These are phyloP conservation scores for Lissonota sp. DNA, from an alignment of 2,888 invertebrate genomes.

Conservation along the genomic window DNA sequence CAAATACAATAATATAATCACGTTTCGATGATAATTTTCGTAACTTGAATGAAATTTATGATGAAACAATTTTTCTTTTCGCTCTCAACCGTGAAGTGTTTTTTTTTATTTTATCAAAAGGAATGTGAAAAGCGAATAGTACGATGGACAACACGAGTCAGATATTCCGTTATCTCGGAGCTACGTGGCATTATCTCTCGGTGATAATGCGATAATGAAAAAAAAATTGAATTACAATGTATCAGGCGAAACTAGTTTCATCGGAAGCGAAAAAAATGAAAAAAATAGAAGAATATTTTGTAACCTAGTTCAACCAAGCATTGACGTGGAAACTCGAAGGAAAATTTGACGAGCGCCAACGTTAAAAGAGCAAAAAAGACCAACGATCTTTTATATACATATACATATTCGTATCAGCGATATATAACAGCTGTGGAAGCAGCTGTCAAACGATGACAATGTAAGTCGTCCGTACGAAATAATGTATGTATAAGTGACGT, in stretches of 20 bases:
- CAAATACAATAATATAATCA: too few species aligned
- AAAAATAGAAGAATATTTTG: too few species aligned
- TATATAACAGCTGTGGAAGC: slow-evolving; percentile 77
- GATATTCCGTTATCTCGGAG: slow-evolving; percentile 23
- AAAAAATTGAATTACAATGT: background rate
- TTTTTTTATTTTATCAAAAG: background rate
- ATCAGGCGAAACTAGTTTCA: background rate
- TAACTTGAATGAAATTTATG: background rate
- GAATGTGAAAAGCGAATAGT: background rate
- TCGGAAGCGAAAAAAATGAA: slow-evolving; percentile 25
- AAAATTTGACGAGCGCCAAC: background rate
- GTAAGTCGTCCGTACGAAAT: slow-evolving; percentile 10
- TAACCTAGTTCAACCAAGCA: background rate
- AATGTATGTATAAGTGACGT: background rate
- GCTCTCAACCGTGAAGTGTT: slow-evolving; percentile 1
- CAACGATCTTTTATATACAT: slow-evolving; percentile 42
- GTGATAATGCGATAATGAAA: slow-evolving; percentile 20
- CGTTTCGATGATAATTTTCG: too few species aligned
- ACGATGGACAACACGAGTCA: background rate
- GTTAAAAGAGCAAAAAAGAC: slow-evolving; percentile 10
- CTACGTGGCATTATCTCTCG: slow-evolving; percentile 22
- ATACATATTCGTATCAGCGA: slow-evolving; percentile 71
- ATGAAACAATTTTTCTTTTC: slow-evolving; percentile 62
- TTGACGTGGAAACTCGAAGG: slow-evolving; percentile 30
- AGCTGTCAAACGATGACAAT: slow-evolving; percentile 74